A percentile compares a stretch with the other conserved stretches of the same genome.
Conservation (phyloP, 2,888 invertebrate species). For the Synergus umbraculus region DNA sequence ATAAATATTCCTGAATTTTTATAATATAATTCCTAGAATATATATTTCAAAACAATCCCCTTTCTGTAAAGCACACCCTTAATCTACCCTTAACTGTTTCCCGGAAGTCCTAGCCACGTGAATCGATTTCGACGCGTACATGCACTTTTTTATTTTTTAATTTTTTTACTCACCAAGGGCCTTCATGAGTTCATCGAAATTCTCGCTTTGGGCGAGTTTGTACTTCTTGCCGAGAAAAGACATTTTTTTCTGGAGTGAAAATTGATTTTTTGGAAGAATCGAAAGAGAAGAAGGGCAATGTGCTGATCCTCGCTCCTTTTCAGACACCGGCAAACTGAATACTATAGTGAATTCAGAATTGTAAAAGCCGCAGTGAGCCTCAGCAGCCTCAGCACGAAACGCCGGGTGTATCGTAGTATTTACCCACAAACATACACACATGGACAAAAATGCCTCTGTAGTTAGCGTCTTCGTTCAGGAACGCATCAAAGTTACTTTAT, state of each 20-base stretch:
- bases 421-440: conserved; percentile 17
- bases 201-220: conserved; percentile 88
- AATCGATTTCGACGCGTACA: conserved; percentile 13
- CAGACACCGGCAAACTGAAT: conserved; percentile 47
- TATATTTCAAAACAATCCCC: background rate
- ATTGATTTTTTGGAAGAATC: conserved; percentile 30
- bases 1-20: background rate
- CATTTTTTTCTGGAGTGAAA: background rate
- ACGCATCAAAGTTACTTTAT: conserved; percentile 5
- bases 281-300: conserved; percentile 20
- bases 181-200: conserved; percentile 95
- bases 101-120: background rate
- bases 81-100: background rate
- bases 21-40: background rate
- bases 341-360: conserved; percentile 42
- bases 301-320: conserved; percentile 39
- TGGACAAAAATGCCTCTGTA: background rate
- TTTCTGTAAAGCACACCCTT: background rate
- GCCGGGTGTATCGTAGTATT: background rate
- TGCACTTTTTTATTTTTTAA: background rate
- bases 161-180: conserved; percentile 84
- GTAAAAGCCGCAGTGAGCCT: background rate
- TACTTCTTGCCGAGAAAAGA: conserved; percentile 86
- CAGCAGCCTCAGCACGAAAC: background rate
- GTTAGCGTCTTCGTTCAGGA: conserved; percentile 2